A percentile compares a stretch with the other conserved stretches of the same genome.
These are phyloP conservation scores for Tapirus indicus DNA, from an alignment of 2,797 vertebrate genomes.

Conservation along the genomic window DNA sequence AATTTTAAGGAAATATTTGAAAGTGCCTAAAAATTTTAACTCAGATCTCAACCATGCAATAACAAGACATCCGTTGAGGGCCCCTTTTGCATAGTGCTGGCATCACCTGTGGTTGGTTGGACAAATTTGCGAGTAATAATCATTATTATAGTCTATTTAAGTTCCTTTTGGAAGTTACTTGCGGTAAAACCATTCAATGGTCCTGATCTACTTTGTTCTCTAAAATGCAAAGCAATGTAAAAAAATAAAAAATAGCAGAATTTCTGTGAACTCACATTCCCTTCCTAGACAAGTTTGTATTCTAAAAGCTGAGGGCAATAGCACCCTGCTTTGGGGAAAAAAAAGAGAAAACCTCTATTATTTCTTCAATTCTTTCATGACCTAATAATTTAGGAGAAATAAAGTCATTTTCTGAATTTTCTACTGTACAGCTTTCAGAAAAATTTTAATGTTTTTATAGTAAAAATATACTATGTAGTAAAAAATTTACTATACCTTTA, in stretches of 20 bases:
- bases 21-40: constrained; percentile 38
- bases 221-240: constrained; percentile 42
- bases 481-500: background rate
- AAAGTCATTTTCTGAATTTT: constrained; percentile 7
- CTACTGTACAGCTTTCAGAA: background rate
- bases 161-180: constrained; percentile 31
- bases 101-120: background rate
- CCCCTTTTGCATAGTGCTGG: background rate
- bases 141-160: background rate
- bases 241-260: background rate
- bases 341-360: background rate
- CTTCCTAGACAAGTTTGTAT: background rate
- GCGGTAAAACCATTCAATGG: background rate
- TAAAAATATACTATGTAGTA: background rate
- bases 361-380: background rate
- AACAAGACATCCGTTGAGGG: background rate
- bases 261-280: background rate
- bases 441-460: background rate
- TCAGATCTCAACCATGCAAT: background rate
- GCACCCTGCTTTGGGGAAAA: background rate
- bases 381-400: background rate
- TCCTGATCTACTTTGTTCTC: constrained; percentile 2
- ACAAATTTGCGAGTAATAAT: constrained; percentile 39
- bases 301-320: background rate
- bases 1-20: constrained; percentile 36